Conservation (phyloP, 2,113 vertebrate genomes). For the Elgaria multicarinata region DNA sequence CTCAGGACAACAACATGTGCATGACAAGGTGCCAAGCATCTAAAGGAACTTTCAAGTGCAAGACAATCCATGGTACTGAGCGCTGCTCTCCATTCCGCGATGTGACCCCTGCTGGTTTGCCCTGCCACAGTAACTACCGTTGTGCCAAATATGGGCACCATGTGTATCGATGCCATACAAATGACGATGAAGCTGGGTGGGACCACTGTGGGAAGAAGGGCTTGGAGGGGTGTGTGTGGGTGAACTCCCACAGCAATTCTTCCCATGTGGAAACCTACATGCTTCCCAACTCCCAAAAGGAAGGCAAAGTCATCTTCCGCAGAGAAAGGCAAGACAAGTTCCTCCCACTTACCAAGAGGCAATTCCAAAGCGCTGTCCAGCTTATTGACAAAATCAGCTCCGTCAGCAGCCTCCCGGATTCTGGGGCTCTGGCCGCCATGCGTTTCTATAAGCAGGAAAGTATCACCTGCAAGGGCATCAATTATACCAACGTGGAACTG, state of each 20-base stretch:
- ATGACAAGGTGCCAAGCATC: not conserved
- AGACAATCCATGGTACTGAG: not conserved
- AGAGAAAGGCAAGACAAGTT: not conserved
- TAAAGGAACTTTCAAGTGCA: not conserved
- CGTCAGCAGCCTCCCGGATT: not conserved
- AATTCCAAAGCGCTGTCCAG: conserved; percentile 17
- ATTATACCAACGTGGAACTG: conserved; percentile 31
- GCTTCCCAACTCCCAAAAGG: not conserved
- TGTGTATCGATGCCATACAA: not conserved
- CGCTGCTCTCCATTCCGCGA: conserved; percentile 30
- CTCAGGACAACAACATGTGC: not conserved
- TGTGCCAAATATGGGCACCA: conserved; percentile 19
- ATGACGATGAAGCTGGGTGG: not conserved
- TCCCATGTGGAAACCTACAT: not conserved
- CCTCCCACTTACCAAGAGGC: not conserved
- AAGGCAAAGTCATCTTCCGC: conserved; percentile 2
- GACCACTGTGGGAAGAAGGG: conserved; percentile 2
- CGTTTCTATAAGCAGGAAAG: not conserved
- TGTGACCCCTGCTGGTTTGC: conserved; percentile 19
- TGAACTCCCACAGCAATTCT: not conserved
- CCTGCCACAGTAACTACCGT: conserved; percentile 30
- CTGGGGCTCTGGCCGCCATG: not conserved
- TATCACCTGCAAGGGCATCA: conserved; percentile 22
- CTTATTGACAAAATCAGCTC: conserved; percentile 13
- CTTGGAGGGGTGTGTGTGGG: not conserved